Evolutionary conservation across 2,113 vertebrate genomes (phyloP).

Genomic region (Tringa solitaria): DNA sequence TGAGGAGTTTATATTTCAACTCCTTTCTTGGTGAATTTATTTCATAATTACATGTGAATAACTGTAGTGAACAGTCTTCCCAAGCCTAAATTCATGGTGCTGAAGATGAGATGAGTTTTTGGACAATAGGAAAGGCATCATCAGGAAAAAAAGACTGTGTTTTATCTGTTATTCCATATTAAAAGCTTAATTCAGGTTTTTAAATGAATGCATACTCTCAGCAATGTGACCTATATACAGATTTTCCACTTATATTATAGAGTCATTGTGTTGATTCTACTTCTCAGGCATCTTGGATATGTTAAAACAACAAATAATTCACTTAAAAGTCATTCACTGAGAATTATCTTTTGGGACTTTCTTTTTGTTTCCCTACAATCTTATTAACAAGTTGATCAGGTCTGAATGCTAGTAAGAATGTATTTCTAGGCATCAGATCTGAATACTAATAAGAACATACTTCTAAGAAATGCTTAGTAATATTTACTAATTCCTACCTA

Average conservation of each 20-base stretch:
- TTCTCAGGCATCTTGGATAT: neutral
- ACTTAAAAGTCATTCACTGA: neutral
- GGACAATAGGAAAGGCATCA: neutral
- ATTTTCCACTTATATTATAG: neutral
- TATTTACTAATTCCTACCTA: neutral
- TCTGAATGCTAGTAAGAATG: neutral
- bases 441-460: neutral
- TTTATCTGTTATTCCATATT: conserved; percentile 28
- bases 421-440: neutral
- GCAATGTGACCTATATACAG: neutral
- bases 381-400: neutral
- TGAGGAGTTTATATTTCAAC: neutral
- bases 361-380: neutral
- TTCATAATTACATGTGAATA: neutral
- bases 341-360: neutral
- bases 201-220: neutral
- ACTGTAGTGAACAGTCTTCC: neutral
- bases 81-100: neutral
- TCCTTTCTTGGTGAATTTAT: neutral
- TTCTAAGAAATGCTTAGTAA: neutral
- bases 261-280: neutral
- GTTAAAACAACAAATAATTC: neutral
- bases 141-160: conserved; percentile 5
- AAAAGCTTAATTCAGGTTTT: neutral
- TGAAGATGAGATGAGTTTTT: conserved; percentile 16